Percentiles rank a stretch among this genome's conserved stretches.
phyloP scores from a whole-genome alignment of 2,888 invertebrate species.

The Brachypalpus laphriformis region DNA sequence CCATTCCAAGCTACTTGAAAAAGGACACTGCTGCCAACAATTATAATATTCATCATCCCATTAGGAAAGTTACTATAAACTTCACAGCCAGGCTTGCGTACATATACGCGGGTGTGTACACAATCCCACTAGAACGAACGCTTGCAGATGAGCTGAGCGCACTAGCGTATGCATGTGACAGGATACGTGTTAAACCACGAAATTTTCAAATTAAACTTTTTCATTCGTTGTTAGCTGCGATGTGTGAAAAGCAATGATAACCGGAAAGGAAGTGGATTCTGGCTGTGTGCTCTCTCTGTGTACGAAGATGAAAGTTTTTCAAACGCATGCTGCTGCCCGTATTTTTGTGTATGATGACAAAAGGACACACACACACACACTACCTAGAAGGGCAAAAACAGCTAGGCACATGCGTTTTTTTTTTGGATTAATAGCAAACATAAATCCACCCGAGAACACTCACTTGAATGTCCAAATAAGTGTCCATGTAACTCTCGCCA shows the following conservation, averaged over 20 bases:
- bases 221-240: conserved; percentile 70
- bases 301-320: conserved; percentile 4
- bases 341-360: background rate
- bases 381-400: background rate
- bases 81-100: background rate
- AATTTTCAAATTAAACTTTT: conserved; percentile 73
- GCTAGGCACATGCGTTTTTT: background rate
- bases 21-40: conserved; percentile 48
- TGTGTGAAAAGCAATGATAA: conserved; percentile 64
- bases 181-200: conserved; percentile 74
- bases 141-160: conserved; percentile 22
- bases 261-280: conserved; percentile 71
- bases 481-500: background rate
- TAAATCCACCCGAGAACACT: conserved; percentile 54
- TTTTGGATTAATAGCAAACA: conserved; percentile 40
- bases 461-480: conserved; percentile 53
- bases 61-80: conserved; percentile 42
- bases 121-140: background rate
- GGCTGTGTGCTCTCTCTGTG: conserved; percentile 26
- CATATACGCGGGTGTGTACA: background rate
- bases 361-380: background rate
- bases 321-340: background rate
- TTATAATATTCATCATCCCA: conserved; percentile 67
- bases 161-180: conserved; percentile 64
- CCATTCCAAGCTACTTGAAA: conserved; percentile 24